Conservation (phyloP, 2,888 invertebrate genomes). For the Limnephilus auricula region DNA sequence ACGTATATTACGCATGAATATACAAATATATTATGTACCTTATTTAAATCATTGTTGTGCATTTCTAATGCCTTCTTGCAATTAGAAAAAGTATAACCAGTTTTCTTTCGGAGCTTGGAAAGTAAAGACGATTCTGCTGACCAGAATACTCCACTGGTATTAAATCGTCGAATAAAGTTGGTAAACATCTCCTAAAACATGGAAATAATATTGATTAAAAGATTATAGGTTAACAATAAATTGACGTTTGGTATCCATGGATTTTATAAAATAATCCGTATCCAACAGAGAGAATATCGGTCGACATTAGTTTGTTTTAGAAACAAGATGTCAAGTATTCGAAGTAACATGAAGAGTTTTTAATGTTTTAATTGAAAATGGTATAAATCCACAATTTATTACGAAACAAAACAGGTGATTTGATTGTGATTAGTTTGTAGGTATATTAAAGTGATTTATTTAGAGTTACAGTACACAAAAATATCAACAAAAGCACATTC, state of each 20-base stretch:
- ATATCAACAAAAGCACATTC: background rate
- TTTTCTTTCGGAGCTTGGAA: conserved; percentile 92
- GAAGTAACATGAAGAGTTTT: background rate
- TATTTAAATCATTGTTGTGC: conserved; percentile 89
- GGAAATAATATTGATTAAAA: conserved; percentile 33
- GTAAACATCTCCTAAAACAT: conserved; percentile 78
- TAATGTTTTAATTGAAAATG: conserved; percentile 15
- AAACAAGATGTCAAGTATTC: conserved; percentile 12
- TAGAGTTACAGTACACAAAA: background rate
- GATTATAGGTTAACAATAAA: conserved; percentile 24
- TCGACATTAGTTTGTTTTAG: conserved; percentile 26
- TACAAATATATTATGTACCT: conserved; percentile 77
- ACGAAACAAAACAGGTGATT: conserved; percentile 30
- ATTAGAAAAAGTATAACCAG: conserved; percentile 96
- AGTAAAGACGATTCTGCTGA: conserved; percentile 85
- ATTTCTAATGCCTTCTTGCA: conserved; percentile 96
- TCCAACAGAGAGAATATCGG: background rate
- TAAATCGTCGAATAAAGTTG: conserved; percentile 78
- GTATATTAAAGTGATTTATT: background rate
- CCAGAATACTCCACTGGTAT: conserved; percentile 77
- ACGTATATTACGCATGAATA: background rate
- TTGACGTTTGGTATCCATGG: conserved; percentile 38
- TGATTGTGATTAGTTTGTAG: too few species aligned
- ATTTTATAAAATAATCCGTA: conserved; percentile 1
- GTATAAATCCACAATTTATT: background rate